Conservation (phyloP, 1,140 invertebrate species). For the Hestina assimilis region DNA sequence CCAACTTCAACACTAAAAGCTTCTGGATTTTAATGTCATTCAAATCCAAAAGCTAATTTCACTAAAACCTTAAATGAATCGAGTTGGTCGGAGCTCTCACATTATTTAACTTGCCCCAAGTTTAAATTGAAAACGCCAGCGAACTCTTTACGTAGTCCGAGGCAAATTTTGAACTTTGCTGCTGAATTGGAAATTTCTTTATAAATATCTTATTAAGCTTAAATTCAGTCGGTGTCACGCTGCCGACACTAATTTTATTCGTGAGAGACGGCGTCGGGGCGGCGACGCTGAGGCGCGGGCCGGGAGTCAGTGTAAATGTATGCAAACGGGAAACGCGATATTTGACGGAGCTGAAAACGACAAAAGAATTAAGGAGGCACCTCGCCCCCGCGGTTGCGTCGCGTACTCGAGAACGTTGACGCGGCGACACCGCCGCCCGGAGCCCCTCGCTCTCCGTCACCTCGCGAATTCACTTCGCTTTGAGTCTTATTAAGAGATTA, state of each 20-base stretch:
- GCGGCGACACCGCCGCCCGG: constrained; percentile 35
- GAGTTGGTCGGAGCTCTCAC: constrained; percentile 67
- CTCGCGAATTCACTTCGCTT: constrained; percentile 66
- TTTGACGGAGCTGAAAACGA: constrained; percentile 74
- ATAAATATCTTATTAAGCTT: constrained; percentile 78
- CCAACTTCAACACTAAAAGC: constrained; percentile 44
- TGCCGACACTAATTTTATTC: constrained; percentile 77
- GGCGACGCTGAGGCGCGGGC: constrained; percentile 19
- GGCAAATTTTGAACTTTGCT: constrained; percentile 76
- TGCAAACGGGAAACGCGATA: constrained; percentile 71
- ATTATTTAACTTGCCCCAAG: constrained; percentile 76
- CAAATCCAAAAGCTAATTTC: constrained; percentile 75
- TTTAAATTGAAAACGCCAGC: constrained; percentile 76
- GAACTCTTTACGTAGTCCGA: constrained; percentile 72
- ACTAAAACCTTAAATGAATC: constrained; percentile 75
- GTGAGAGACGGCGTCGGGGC: constrained; percentile 61
- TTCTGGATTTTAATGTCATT: constrained; percentile 59
- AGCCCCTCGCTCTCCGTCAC: constrained; percentile 19
- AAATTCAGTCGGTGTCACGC: constrained; percentile 76
- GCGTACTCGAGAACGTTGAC: constrained; percentile 38
- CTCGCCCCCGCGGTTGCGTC: constrained; percentile 24
- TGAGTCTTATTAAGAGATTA: constrained; percentile 62
- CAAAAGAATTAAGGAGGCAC: constrained; percentile 69
- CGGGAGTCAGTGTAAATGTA: constrained; percentile 62
- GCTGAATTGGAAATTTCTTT: constrained; percentile 77